Evolutionary conservation across 2,113 vertebrate species (phyloP), one percentile per base, ranked within the genome.

Genomic region (Trochalopteron elliotii): DNA sequence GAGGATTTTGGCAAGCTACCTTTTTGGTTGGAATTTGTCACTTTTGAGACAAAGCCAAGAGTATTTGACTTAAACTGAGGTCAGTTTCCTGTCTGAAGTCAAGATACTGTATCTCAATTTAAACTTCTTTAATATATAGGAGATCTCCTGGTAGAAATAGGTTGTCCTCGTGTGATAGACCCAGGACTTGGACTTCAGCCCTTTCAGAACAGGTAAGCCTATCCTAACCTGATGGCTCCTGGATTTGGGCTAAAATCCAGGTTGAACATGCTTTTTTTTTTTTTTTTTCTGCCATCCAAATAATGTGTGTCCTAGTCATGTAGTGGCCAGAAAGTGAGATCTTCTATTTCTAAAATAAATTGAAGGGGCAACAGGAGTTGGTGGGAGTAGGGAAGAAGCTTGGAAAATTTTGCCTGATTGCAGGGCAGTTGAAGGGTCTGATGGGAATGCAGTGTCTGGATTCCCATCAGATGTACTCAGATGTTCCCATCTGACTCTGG

Each of bases 391-490:
- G 18, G 45, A 78, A 61, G 52, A 31, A 57, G 37, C 50, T 83
- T 37, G 30, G 42, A 53, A 45, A 28, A 7, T 33, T 27, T 40
- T n/a, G 11, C 52, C 9, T 28, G 17, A 4, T 70, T 18, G 31
- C 22, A 21, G 64, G 31, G 52, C 53, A 42, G 3, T 64, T 12
- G 52, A 50, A 40, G 24, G 37, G 24, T n/a, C 11, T 31, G 68
- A 33, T 11, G 1, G 0, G 15, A n/a, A 17, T 3, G 30, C 6
- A 22, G 24, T 40, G 11, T 61, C 33, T 1, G 1, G 3, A 23
- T 14, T n/a, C n/a, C n/a, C n/a, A n/a, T n/a, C n/a, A n/a, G n/a
- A n/a, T n/a, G n/a, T n/a, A n/a, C n/a, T n/a, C n/a, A n/a, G n/a
- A n/a, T n/a, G n/a, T n/a, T n/a, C n/a, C n/a, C n/a, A n/a, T n/a